Evolutionary conservation across 2,797 vertebrate species (phyloP).

Genomic region (Octomys mimax): DNA sequence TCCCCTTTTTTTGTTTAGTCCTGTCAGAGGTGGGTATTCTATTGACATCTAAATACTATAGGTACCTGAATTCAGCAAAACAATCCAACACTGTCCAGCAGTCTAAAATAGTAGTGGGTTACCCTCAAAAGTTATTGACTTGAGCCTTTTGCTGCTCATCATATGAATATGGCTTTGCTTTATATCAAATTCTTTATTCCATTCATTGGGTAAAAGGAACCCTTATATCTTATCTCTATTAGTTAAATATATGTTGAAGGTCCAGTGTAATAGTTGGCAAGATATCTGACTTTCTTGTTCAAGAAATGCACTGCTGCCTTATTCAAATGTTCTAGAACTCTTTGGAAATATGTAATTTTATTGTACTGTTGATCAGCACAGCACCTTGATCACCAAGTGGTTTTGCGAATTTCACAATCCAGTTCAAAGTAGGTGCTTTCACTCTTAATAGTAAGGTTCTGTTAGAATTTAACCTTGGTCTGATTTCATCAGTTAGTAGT

Average conservation of each 20-base stretch:
- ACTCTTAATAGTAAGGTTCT: not conserved
- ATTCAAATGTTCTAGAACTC: not conserved
- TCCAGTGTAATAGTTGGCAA: not conserved
- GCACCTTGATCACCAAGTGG: not conserved
- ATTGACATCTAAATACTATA: too few relatives aligned
- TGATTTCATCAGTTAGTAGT: not conserved
- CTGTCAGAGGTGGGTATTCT: too few relatives aligned
- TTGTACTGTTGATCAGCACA: not conserved
- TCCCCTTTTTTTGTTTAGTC: too few relatives aligned
- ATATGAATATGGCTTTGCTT: too few relatives aligned
- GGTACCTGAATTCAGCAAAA: too few relatives aligned
- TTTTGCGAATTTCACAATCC: not conserved
- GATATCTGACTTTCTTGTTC: not conserved
- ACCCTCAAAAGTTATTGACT: too few relatives aligned
- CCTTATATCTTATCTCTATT: not conserved
- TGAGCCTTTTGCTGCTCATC: too few relatives aligned
- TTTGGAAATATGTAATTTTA: not conserved
- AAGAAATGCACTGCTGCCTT: not conserved
- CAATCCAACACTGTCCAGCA: too few relatives aligned
- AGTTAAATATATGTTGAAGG: not conserved
- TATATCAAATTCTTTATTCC: not conserved
- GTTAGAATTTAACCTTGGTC: not conserved
- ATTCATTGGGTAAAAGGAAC: not conserved
- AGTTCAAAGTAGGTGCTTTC: not conserved
- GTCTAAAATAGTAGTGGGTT: too few relatives aligned